A percentile compares a stretch with the other conserved stretches of the same genome.
Evolutionary conservation across 2,113 vertebrate species (phyloP).

Genomic region (Seriola quinqueradiata): DNA sequence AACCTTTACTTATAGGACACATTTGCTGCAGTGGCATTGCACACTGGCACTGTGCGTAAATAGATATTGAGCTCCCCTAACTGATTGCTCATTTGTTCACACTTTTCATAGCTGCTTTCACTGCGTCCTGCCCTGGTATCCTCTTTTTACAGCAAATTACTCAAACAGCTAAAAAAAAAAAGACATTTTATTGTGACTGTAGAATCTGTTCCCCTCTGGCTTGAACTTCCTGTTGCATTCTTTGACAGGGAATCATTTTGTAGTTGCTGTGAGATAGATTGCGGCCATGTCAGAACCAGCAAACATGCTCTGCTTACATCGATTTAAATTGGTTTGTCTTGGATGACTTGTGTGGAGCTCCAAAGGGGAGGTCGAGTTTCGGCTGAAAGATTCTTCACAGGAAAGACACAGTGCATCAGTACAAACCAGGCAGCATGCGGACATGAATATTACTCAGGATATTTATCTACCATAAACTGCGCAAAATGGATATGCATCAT

Average conservation of each 20-base stretch:
- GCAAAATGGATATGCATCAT: not conserved
- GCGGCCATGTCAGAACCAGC: conserved; percentile 37
- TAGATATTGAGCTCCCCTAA: conserved; percentile 7
- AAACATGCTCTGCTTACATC: conserved; percentile 40
- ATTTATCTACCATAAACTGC: conserved; percentile 3
- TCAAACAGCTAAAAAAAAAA: conserved; percentile 21
- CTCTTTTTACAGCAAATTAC: conserved; percentile 6
- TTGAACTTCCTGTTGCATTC: conserved; percentile 16
- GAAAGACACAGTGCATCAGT: conserved; percentile 1
- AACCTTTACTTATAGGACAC: not conserved
- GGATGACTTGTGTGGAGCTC: conserved; percentile 31
- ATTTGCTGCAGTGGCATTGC: not conserved
- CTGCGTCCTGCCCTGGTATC: not conserved
- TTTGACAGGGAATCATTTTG: conserved; percentile 52
- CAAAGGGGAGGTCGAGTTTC: conserved; percentile 30
- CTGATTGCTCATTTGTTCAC: conserved; percentile 31
- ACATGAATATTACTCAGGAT: conserved; percentile 16
- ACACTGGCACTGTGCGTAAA: not conserved
- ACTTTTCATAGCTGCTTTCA: not conserved
- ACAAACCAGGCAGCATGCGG: not conserved
- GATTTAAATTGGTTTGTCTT: conserved; percentile 55
- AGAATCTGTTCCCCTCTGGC: conserved; percentile 45
- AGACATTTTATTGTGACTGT: conserved; percentile 22
- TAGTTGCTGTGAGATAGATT: conserved; percentile 48
- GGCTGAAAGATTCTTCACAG: not conserved